Percentiles rank a stretch among this genome's conserved stretches.
Evolutionary conservation across 2,113 vertebrate genomes (phyloP).

Genomic region (Python bivittatus): DNA sequence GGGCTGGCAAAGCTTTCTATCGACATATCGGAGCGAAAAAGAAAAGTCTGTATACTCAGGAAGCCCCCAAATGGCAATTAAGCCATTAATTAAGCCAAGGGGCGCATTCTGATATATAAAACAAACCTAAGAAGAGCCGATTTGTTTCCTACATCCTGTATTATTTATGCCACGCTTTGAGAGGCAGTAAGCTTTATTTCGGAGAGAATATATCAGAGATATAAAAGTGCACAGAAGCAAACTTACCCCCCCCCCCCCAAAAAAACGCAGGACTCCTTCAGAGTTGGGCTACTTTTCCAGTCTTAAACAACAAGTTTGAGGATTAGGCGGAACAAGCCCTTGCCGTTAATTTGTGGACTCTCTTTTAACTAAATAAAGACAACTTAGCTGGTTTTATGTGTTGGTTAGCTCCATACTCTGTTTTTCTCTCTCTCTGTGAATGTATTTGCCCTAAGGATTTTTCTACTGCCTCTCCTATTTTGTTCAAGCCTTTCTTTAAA

Average conservation of each 20-base stretch:
- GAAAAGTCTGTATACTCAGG: not conserved
- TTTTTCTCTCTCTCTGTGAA: not conserved
- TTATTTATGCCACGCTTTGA: not conserved
- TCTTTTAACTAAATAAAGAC: not conserved
- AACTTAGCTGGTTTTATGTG: not conserved
- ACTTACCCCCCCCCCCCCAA: not conserved
- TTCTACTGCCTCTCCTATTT: too few species aligned
- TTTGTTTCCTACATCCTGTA: not conserved
- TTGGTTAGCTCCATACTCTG: not conserved
- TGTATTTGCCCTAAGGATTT: not conserved
- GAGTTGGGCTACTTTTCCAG: not conserved
- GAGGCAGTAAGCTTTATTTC: not conserved
- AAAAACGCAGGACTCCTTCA: not conserved
- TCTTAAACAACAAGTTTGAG: not conserved
- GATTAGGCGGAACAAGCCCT: not conserved
- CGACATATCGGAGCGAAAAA: too few species aligned
- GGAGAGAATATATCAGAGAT: not conserved
- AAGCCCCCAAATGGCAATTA: too few species aligned
- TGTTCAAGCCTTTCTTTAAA: not conserved
- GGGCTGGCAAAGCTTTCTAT: not conserved
- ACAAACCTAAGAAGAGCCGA: not conserved
- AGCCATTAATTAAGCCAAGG: too few species aligned
- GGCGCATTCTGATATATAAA: not conserved
- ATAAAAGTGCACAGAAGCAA: not conserved
- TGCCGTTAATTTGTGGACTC: not conserved